Evolutionary conservation across 2,888 invertebrate species (phyloP).

Genomic region (Limnephilus rhombicus): DNA sequence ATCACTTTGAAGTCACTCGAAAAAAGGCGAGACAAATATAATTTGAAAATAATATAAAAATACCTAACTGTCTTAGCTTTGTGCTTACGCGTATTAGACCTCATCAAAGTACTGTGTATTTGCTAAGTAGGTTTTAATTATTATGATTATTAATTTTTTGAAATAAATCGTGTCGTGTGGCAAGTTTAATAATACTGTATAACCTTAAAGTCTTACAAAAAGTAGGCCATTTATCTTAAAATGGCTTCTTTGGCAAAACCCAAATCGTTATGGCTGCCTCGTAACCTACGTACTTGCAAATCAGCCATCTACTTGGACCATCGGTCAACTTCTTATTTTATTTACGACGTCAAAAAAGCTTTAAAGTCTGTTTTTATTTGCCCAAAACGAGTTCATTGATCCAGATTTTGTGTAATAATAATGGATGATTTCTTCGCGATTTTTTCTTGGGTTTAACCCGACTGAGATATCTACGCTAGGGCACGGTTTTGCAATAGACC

Average conservation of each 20-base stretch:
- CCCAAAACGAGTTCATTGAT: constrained; percentile 7
- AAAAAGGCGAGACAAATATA: not conserved
- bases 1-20: not conserved
- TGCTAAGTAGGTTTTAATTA: not conserved
- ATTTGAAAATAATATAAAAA: not conserved
- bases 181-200: not conserved
- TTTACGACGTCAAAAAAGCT: not conserved
- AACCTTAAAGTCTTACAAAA: not conserved
- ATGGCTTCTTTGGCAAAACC: not conserved
- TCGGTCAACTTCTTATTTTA: not conserved
- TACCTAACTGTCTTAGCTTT: not conserved
- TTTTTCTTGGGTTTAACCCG: constrained; percentile 9
- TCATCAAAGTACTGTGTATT: not conserved
- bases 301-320: not conserved
- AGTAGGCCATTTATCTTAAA: not conserved
- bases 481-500: not conserved
- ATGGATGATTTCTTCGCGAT: not conserved
- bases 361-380: not conserved
- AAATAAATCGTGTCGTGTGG: not conserved
- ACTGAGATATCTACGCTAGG: not conserved
- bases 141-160: not conserved
- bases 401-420: constrained; percentile 17
- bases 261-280: not conserved
- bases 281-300: not conserved
- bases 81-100: not conserved